These are phyloP conservation scores for Amazona vittata DNA, from an alignment of 2,113 vertebrate species.

Conservation along the genomic window DNA sequence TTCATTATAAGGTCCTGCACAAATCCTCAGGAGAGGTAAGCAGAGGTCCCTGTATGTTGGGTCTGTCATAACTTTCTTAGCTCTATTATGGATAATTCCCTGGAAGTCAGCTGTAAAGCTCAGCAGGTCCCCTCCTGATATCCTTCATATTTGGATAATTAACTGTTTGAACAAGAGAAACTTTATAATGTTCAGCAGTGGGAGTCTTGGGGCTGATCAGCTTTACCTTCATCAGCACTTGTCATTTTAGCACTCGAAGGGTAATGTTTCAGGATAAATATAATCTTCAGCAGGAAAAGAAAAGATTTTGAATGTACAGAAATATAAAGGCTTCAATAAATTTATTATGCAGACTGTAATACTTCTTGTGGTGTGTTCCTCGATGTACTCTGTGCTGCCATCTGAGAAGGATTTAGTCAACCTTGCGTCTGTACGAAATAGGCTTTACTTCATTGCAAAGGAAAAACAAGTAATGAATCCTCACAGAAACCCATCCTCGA, in stretches of 20 bases:
- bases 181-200: constrained; percentile 66
- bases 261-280: constrained; percentile 57
- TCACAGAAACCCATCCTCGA: not conserved
- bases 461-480: constrained; percentile 6
- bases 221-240: constrained; percentile 58
- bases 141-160: constrained; percentile 69
- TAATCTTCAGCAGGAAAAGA: constrained; percentile 54
- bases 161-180: constrained; percentile 70
- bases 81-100: constrained; percentile 60
- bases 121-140: constrained; percentile 55
- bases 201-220: constrained; percentile 60
- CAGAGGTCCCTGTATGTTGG: constrained; percentile 27
- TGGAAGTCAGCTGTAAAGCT: constrained; percentile 54
- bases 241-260: constrained; percentile 67
- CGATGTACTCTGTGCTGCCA: constrained; percentile 15
- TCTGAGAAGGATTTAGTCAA: constrained; percentile 41
- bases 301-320: constrained; percentile 52
- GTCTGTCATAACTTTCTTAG: constrained; percentile 50
- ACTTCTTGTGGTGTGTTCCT: not conserved
- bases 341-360: constrained; percentile 44
- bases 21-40: constrained; percentile 58
- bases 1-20: constrained; percentile 48
- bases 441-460: constrained; percentile 15
- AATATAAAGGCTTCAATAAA: constrained; percentile 47
- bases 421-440: constrained; percentile 26